Evolutionary conservation across 2,113 vertebrate species (phyloP).

Genomic region (Lathamus discolor): DNA sequence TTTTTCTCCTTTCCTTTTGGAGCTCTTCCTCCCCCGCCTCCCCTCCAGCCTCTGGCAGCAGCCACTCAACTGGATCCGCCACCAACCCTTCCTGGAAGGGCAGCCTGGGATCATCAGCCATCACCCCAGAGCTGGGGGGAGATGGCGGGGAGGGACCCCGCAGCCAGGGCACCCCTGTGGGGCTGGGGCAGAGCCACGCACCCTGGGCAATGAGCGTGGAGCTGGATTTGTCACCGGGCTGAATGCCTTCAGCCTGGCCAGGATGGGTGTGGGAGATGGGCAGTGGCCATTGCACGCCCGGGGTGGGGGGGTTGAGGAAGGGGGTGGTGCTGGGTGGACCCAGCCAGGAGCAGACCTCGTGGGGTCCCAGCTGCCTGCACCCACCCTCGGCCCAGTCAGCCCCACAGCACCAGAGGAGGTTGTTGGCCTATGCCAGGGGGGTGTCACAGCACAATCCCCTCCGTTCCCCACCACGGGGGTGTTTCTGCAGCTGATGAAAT

Average conservation of each 20-base stretch:
- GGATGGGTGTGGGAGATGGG: not conserved
- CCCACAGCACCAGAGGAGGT: not conserved
- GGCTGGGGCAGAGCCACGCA: not conserved
- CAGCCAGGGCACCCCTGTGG: rapidly evolving
- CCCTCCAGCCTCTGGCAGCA: slow-evolving; percentile 17
- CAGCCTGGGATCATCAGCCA: slow-evolving; percentile 46
- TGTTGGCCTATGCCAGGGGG: not conserved
- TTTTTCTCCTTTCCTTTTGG: not conserved
- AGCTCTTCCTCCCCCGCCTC: not conserved
- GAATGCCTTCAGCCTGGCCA: not conserved
- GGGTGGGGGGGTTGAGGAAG: not conserved
- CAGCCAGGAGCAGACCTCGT: not conserved
- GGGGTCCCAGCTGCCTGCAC: not conserved
- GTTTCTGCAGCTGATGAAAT: not conserved
- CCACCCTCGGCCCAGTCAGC: not conserved
- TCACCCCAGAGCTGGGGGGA: not conserved
- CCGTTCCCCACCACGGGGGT: rapidly evolving
- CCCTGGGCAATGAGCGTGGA: rapidly evolving
- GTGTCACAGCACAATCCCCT: not conserved
- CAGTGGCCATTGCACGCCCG: not conserved
- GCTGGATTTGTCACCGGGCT: not conserved
- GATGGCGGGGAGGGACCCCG: rapidly evolving
- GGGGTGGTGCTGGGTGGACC: not conserved
- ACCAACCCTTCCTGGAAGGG: slow-evolving; percentile 39
- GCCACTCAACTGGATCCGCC: not conserved